Evolutionary conservation across 2,113 vertebrate genomes (phyloP).

Genomic region (Forbesichthys papilliferus): DNA sequence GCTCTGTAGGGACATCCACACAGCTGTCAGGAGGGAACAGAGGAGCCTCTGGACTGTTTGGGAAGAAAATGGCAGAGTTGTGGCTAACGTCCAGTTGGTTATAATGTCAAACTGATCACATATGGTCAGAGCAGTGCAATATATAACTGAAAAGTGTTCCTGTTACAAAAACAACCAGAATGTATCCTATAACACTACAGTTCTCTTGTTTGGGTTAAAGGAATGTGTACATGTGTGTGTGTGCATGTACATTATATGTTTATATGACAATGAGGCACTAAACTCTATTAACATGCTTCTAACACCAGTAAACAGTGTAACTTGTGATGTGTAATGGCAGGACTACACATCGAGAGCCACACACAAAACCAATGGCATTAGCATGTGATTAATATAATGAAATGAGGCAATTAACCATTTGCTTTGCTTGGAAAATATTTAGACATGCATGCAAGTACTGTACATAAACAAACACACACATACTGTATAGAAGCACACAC

Average conservation of each 20-base stretch:
- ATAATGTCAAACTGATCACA: constrained; percentile 22
- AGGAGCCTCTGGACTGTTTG: constrained; percentile 24
- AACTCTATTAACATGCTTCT: neutral
- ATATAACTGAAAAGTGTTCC: constrained; percentile 16
- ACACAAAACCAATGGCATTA: constrained; percentile 49
- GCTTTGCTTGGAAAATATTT: constrained; percentile 63
- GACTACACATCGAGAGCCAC: constrained; percentile 52
- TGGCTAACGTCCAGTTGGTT: constrained; percentile 22
- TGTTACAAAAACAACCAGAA: neutral
- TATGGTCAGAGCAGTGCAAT: constrained; percentile 8
- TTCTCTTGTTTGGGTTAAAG: no score
- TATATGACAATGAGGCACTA: neutral
- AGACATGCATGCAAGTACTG: constrained; percentile 27
- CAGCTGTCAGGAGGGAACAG: neutral
- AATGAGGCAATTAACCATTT: constrained; percentile 64
- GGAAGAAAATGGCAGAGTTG: neutral
- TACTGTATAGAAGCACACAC: neutral
- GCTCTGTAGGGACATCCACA: constrained; percentile 6
- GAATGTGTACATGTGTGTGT: neutral
- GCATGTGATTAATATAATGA: neutral
- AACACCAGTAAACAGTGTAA: constrained; percentile 25
- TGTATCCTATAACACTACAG: no score
- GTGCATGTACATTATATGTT: neutral
- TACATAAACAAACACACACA: neutral
- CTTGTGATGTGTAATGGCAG: constrained; percentile 42